Conservation (phyloP, 2,113 vertebrate genomes). For the Lepus timidus region DNA sequence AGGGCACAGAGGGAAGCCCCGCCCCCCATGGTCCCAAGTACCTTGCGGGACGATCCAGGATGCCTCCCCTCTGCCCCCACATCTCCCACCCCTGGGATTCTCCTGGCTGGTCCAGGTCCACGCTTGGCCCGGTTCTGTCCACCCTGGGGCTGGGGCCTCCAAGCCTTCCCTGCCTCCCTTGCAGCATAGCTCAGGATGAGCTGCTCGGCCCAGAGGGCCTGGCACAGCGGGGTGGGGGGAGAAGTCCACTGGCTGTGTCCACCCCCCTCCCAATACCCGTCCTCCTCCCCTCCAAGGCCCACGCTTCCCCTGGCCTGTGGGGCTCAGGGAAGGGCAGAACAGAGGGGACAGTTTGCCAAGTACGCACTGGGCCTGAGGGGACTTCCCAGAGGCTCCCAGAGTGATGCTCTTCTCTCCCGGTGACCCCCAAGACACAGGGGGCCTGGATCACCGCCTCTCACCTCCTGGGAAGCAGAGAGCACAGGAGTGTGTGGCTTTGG, state of each 20-base stretch:
- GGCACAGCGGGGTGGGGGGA: not conserved
- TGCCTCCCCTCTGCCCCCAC: no score
- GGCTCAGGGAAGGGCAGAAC: not conserved
- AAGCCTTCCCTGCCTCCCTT: not conserved
- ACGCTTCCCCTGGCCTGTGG: no score
- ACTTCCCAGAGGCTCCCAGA: not conserved
- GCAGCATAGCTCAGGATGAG: not conserved
- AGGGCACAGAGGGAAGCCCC: not conserved
- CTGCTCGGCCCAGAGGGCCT: not conserved
- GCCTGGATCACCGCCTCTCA: not conserved
- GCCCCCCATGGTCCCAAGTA: not conserved
- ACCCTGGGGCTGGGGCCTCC: not conserved
- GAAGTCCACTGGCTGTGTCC: no score
- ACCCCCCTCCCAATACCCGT: no score
- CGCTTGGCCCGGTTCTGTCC: not conserved
- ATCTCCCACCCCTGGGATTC: not conserved
- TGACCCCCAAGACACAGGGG: not conserved
- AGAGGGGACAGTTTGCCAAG: not conserved
- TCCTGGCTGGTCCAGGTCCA: not conserved
- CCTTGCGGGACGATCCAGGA: not conserved
- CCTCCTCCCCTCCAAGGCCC: no score
- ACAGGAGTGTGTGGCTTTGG: not conserved
- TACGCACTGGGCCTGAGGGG: not conserved
- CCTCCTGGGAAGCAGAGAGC: not conserved
- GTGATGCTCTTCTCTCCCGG: not conserved